Percentiles rank a stretch among this genome's conserved stretches.
Conservation (phyloP, 1,140 invertebrate species). For the Drosophila chauvacae region DNA sequence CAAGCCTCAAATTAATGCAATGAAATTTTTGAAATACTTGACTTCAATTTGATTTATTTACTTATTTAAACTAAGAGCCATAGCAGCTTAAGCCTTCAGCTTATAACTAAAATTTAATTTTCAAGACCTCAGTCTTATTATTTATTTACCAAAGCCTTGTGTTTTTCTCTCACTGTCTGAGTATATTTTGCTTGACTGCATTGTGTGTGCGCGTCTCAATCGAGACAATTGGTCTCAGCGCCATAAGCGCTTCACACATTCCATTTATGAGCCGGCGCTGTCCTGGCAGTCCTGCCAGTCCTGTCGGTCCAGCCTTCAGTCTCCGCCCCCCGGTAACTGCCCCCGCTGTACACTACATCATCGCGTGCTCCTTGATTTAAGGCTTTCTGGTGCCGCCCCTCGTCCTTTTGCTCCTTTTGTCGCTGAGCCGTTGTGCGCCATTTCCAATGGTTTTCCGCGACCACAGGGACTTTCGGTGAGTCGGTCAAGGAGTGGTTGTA, state of each 20-base stretch:
- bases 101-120: background rate
- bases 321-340: background rate
- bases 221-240: conserved; percentile 73
- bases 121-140: too few relatives aligned
- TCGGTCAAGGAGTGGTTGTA: conserved; percentile 3
- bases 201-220: conserved; percentile 55
- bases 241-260: conserved; percentile 71
- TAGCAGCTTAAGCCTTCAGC: too few relatives aligned
- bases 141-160: background rate
- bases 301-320: background rate
- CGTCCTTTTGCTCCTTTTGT: background rate
- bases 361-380: conserved; percentile 53
- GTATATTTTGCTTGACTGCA: conserved; percentile 18
- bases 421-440: conserved; percentile 4
- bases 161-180: background rate
- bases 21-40: too few relatives aligned
- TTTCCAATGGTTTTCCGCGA: conserved; percentile 3
- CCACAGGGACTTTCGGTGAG: conserved; percentile 14
- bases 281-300: conserved; percentile 2
- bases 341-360: background rate
- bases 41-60: too few relatives aligned
- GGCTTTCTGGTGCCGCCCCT: conserved; percentile 1
- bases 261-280: conserved; percentile 58
- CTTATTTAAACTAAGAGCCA: too few relatives aligned
- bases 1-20: background rate